Base-by-base conservation (phyloP, 2,797 vertebrate species). In the Anguilla anguilla region DNA sequence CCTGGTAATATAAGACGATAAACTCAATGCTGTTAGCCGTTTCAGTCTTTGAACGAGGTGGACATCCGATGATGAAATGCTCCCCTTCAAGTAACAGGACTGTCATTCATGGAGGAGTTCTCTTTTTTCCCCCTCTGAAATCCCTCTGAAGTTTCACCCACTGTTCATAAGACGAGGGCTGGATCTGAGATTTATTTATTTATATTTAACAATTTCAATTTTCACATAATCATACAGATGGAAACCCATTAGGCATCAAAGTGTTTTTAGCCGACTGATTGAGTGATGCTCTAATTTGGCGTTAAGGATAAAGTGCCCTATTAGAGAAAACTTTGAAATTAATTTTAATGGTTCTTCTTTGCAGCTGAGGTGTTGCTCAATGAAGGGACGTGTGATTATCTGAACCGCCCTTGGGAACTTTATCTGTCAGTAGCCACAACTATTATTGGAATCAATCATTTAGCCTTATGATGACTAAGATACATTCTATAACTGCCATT, bases 271-370 rank as follows among this genome's bases (percentile, higher is more conserved):
- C 22, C 55, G 31, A 61, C 53, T 84, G 51, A 84, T 19, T 35
- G 22, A 84, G 59, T 57, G 57, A 28, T 22, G n/a, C 83, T 46
- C 35, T 43, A 39, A 55, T 35, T 59, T 28, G 31, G 28, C n/a
- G 49, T 59, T 59, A 35, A 61, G 53, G n/a, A 55, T 55, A 57
- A 61, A 64, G 28, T n/a, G 57, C 15, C n/a, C 59, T 43, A 85
- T 64, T 43, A 85, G 9, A 19, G 57, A 85, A 22, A 64, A 61
- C 57, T 85, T 85, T 59, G 31, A 39, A 67, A 13, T 55, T 67
- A 46, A 61, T 55, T 85, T 67, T 57, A 31, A 57, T 84, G 55
- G 17, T 85, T 85, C 39, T 85, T 4, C 39, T 43, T 85, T 85
- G 7, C 57, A 61, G 59, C 35, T 64, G 57, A 64, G 55, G 22